Conservation (phyloP, 2,888 invertebrate species). For the Hirtodrosophila trivittata region DNA sequence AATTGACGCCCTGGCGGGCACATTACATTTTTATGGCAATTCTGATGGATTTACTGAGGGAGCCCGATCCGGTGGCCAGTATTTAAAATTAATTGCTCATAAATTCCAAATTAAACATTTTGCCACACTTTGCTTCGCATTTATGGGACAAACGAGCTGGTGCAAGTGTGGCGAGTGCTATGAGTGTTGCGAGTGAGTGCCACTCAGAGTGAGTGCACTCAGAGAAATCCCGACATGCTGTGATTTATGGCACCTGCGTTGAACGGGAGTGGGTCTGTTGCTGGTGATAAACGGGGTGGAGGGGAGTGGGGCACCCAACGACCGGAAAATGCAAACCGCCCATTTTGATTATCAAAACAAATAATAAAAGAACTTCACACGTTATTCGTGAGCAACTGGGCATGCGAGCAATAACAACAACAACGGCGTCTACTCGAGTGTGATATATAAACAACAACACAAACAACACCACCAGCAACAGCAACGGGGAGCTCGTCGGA, state of each 20-base stretch:
- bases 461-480: conserved; percentile 31
- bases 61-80: conserved; percentile 28
- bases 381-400: conserved; percentile 59
- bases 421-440: conserved; percentile 44
- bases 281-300: neutral
- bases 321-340: conserved; percentile 71
- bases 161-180: conserved; percentile 16
- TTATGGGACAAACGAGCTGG: conserved; percentile 58
- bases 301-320: conserved; percentile 54
- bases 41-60: conserved; percentile 7
- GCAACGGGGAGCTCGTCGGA: conserved; percentile 42
- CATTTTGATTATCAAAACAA: conserved; percentile 82
- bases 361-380: conserved; percentile 81
- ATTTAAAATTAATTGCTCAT: conserved; percentile 80
- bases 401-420: conserved; percentile 35
- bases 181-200: conserved; percentile 30
- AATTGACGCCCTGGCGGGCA: conserved; percentile 48
- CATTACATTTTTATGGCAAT: conserved; percentile 42
- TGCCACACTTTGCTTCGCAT: conserved; percentile 67
- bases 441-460: conserved; percentile 34
- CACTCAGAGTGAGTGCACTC: conserved; percentile 27
- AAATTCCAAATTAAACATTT: conserved; percentile 78
- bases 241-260: conserved; percentile 63
- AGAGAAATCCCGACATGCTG: conserved; percentile 46
- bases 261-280: conserved; percentile 7